A percentile compares a stretch with the other conserved stretches of the same genome.
phyloP scores from a whole-genome alignment of 2,888 invertebrate genomes.

The Philaethria dido region DNA sequence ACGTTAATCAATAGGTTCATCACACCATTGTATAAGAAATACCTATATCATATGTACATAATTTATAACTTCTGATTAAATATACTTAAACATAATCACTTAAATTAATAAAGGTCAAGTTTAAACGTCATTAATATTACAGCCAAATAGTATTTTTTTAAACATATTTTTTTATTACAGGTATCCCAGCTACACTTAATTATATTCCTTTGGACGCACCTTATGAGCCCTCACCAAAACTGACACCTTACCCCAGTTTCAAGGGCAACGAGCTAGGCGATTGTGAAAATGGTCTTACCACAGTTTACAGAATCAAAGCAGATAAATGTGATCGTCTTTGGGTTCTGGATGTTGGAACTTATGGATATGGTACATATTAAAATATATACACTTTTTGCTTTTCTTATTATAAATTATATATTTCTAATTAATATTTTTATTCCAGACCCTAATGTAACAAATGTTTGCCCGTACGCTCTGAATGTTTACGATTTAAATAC shows the following conservation, averaged over 20 bases:
- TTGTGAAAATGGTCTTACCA: slow-evolving; percentile 89
- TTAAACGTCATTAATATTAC: no score
- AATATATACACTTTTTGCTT: neutral
- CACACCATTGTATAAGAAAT: no score
- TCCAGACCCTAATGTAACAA: slow-evolving; percentile 82
- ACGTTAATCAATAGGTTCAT: no score
- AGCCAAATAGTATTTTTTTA: no score
- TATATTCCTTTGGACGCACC: slow-evolving; percentile 88
- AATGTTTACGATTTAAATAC: slow-evolving; percentile 91
- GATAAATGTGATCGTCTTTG: slow-evolving; percentile 92
- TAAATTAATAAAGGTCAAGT: no score
- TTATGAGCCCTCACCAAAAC: slow-evolving; percentile 87
- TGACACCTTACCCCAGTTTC: slow-evolving; percentile 92
- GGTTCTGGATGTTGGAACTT: slow-evolving; percentile 93
- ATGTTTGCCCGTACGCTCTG: slow-evolving; percentile 91
- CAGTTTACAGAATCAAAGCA: slow-evolving; percentile 91
- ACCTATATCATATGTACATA: no score
- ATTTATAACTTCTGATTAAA: no score
- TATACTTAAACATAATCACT: no score
- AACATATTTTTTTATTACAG: slow-evolving; percentile 65
- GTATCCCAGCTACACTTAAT: slow-evolving; percentile 91
- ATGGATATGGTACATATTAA: slow-evolving; percentile 86
- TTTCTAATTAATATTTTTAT: slow-evolving; percentile 37
- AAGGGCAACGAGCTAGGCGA: slow-evolving; percentile 89
- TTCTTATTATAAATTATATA: neutral